Evolutionary conservation across 2,797 vertebrate genomes (phyloP).

Genomic region (Aeoliscus strigatus): DNA sequence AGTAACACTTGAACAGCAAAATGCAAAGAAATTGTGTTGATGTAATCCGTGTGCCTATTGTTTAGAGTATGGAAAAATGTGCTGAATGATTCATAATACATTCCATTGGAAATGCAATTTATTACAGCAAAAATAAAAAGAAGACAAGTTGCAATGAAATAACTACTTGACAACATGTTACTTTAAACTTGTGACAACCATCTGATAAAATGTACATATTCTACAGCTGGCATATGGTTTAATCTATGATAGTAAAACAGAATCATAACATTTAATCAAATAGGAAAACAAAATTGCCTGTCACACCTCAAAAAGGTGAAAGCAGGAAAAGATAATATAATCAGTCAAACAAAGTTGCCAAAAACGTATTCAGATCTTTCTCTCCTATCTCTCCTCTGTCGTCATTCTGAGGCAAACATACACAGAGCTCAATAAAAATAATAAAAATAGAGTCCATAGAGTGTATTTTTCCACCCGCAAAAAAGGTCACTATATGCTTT

Average conservation of each 20-base stretch:
- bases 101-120: conserved; percentile 58
- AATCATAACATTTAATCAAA: conserved; percentile 67
- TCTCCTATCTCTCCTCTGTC: conserved; percentile 48
- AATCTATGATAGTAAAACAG: conserved; percentile 49
- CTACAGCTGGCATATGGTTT: conserved; percentile 42
- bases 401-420: conserved; percentile 37
- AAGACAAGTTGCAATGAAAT: conserved; percentile 37
- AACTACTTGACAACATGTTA: conserved; percentile 34
- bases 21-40: too few relatives aligned
- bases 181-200: conserved; percentile 49
- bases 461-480: too few relatives aligned
- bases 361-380: conserved; percentile 51
- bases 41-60: too few relatives aligned
- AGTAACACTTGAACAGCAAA: too few relatives aligned
- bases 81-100: conserved; percentile 63
- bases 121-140: conserved; percentile 48
- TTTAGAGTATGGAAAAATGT: conserved; percentile 33
- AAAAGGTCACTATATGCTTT: conserved; percentile 59
- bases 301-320: conserved; percentile 53
- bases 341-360: conserved; percentile 72
- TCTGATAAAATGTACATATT: conserved; percentile 50
- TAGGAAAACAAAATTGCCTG: conserved; percentile 65
- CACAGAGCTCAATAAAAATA: conserved; percentile 44
- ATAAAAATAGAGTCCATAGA: too few relatives aligned
- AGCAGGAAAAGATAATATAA: conserved; percentile 55